phyloP scores from a whole-genome alignment of 2,797 vertebrate species.

The Phalloptychus januarius region DNA sequence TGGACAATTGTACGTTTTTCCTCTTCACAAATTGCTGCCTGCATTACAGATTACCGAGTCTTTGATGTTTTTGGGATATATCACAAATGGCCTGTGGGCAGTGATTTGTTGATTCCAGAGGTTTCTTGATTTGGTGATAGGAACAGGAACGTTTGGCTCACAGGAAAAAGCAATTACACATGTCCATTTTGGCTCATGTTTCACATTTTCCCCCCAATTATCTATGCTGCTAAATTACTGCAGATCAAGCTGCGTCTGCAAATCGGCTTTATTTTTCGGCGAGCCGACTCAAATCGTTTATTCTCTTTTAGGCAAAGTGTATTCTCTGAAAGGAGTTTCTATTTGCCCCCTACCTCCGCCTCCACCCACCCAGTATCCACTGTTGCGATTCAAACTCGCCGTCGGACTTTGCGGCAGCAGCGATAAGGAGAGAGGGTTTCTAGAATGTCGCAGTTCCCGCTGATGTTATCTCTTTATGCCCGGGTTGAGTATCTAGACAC shows the following conservation, averaged over 20 bases:
- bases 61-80: slow-evolving; percentile 8
- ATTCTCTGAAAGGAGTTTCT: slow-evolving; percentile 72
- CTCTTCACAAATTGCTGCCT: slow-evolving; percentile 7
- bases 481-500: slow-evolving; percentile 15
- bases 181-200: slow-evolving; percentile 65
- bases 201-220: slow-evolving; percentile 69
- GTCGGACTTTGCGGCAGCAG: slow-evolving; percentile 35
- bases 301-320: slow-evolving; percentile 77
- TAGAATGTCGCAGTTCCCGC: slow-evolving; percentile 38
- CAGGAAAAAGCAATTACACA: slow-evolving; percentile 57
- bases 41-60: not conserved
- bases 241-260: slow-evolving; percentile 58
- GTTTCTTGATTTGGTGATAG: slow-evolving; percentile 26
- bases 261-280: slow-evolving; percentile 74
- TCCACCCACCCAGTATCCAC: slow-evolving; percentile 39
- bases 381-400: slow-evolving; percentile 54
- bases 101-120: slow-evolving; percentile 27
- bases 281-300: slow-evolving; percentile 80
- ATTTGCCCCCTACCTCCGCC: slow-evolving; percentile 27
- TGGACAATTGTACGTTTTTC: slow-evolving; percentile 14
- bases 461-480: slow-evolving; percentile 37
- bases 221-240: slow-evolving; percentile 47
- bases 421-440: slow-evolving; percentile 50
- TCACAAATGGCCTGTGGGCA: slow-evolving; percentile 20
- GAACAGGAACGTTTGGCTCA: slow-evolving; percentile 44